These are phyloP conservation scores for Gari tellinella DNA, from an alignment of 2,888 invertebrate species.

Conservation along the genomic window DNA sequence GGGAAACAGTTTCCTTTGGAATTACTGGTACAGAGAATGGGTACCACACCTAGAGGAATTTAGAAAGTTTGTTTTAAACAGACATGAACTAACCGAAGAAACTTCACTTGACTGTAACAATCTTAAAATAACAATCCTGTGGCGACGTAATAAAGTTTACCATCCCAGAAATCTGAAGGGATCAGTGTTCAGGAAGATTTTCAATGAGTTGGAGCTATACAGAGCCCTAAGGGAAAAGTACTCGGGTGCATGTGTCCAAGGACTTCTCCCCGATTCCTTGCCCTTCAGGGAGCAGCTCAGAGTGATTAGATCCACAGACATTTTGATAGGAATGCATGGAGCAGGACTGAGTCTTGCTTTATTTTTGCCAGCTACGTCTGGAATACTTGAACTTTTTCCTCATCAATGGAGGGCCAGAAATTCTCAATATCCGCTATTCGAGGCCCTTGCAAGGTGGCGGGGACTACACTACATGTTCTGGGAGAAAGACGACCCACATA, in stretches of 20 bases:
- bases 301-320: constrained; percentile 38
- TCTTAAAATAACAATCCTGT: constrained; percentile 40
- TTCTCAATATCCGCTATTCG: constrained; percentile 36
- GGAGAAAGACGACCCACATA: constrained; percentile 27
- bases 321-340: constrained; percentile 55
- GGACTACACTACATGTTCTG: constrained; percentile 32
- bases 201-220: constrained; percentile 44
- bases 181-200: constrained; percentile 41
- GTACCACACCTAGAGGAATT: constrained; percentile 44
- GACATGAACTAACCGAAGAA: constrained; percentile 5
- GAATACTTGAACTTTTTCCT: constrained; percentile 44
- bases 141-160: constrained; percentile 48
- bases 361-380: constrained; percentile 40
- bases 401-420: constrained; percentile 22
- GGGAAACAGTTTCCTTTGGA: constrained; percentile 36
- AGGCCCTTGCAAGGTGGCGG: constrained; percentile 36
- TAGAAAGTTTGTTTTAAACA: constrained; percentile 34
- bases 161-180: constrained; percentile 53
- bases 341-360: constrained; percentile 45
- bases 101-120: constrained; percentile 25
- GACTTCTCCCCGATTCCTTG: constrained; percentile 39
- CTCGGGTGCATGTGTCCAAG: constrained; percentile 31
- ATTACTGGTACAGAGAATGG: constrained; percentile 4
- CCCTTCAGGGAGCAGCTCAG: constrained; percentile 49
- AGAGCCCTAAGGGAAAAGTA: constrained; percentile 26